Base-by-base conservation (phyloP, 2,888 invertebrate genomes). In the Epinotia ramella region DNA sequence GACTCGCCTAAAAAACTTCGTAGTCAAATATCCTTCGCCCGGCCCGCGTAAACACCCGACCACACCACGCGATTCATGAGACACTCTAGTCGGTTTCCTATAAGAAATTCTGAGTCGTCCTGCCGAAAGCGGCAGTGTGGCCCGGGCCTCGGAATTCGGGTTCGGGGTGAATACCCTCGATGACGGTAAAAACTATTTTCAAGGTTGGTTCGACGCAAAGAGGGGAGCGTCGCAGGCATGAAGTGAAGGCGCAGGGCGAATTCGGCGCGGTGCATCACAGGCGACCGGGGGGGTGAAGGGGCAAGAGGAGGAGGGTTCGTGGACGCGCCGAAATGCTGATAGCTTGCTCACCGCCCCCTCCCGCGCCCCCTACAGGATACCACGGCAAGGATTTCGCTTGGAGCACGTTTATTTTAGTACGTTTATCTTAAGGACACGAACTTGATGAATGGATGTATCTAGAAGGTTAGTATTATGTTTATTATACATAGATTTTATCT, bases 131-230 rank as follows among this genome's bases (percentile, higher is more conserved):
- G 83, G 84, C 84, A 84, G 93, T 93, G 93, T 93, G 91, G 83
- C 85, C 82, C 89, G 84, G 84, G 86, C 88, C 88, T 86, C 87
- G 91, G 92, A 92, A 93, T 94, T 93, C 87, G 93, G 93, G 91
- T 91, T 91, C 89, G 93, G 93, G 94, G 94, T 94, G 93, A 94
- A 94, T 94, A 94, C 94, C 94, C 94, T 94, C 92, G 81, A 83
- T 72, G 91, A 88, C 90, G 90, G 93, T 94, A 94, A 93, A 94
- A 94, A 94, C 94, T 93, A 93, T 93, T 93, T 94, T 94, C 94
- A 94, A 94, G 94, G 94, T 94, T 94, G 94, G 91, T 86, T 85
- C 85, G 85, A 83, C 86, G 85, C 89, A 82, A 84, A 90, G 93
- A 93, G 92, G 93, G 94, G 94, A 92, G 87, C 91, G 89, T 88